Base-by-base conservation (phyloP, 2,888 invertebrate species). In the Gortyna flavago region DNA sequence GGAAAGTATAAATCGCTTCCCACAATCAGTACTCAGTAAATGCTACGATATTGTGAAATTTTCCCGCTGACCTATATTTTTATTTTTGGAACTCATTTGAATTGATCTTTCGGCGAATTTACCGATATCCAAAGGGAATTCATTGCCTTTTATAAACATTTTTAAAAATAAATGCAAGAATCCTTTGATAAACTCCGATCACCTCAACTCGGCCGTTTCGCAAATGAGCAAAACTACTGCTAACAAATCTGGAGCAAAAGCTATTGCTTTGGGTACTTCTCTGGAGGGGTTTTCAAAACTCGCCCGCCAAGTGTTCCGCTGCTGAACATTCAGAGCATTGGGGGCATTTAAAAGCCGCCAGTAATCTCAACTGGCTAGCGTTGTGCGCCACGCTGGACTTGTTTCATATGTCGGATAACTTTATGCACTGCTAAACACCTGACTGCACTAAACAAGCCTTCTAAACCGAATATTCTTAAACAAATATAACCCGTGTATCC, bases 331-430 rank as follows among this genome's bases (percentile, higher is more conserved):
- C 75, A 77, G 78, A 92, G 85, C 90, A 92, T 90, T 93, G 88
- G 89, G 87, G 92, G 88, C 91, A 90, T 92, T 94, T 92, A 91
- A 94, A 93, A 92, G 91, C 93, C 89, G 91, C 87, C 92, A 91
- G 92, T 89, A 92, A 94, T 94, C 92, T 91, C 91, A 89, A 90
- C 89, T 89, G 85, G 87, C 86, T 87, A 86, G 88, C 92, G 92
- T 93, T 93, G 92, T 93, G 90, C 87, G 85, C 83, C 81, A 82
- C 86, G 84, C 84, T 87, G 87, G 90, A 91, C 89, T 91, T 91
- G 91, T 92, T 94, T 91, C 90, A 90, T 89, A 91, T 91, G 89
- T 93, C 90, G 89, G 90, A 76, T 82, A 72, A 79, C 75, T 82
- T 86, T 76, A 86, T 84, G 69, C 62, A 59, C 75, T 71, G 61